Evolutionary conservation across 2,888 invertebrate genomes (phyloP).

Genomic region (Limnephilus marmoratus): DNA sequence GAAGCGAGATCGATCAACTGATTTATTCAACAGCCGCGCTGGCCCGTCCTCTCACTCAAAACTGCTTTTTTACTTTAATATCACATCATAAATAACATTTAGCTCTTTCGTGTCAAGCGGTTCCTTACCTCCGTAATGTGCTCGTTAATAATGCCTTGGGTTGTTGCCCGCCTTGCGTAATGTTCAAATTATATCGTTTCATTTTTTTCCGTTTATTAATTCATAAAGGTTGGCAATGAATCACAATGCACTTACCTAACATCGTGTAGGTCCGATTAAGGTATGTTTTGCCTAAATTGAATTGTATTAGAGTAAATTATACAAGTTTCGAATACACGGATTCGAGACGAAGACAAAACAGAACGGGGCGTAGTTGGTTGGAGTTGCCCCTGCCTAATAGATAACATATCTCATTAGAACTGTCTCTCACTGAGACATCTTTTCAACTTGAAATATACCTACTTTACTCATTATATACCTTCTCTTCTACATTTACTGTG

Average conservation of each 20-base stretch:
- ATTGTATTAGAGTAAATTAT: neutral
- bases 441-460: no score
- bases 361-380: neutral
- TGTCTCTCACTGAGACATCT: no score
- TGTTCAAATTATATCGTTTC: neutral
- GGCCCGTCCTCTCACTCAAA: neutral
- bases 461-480: no score
- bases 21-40: neutral
- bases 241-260: neutral
- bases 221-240: neutral
- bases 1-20: neutral
- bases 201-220: neutral
- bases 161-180: neutral
- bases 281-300: neutral
- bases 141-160: neutral
- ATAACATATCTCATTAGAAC: neutral
- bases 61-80: neutral
- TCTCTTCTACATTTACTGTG: no score
- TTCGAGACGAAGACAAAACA: no score
- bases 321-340: neutral
- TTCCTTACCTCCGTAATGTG: neutral
- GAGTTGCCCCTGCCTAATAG: neutral
- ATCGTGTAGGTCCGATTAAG: neutral
- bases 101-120: neutral
- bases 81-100: neutral